These are phyloP conservation scores for Parus major DNA, from an alignment of 2,113 vertebrate genomes.

Conservation along the genomic window DNA sequence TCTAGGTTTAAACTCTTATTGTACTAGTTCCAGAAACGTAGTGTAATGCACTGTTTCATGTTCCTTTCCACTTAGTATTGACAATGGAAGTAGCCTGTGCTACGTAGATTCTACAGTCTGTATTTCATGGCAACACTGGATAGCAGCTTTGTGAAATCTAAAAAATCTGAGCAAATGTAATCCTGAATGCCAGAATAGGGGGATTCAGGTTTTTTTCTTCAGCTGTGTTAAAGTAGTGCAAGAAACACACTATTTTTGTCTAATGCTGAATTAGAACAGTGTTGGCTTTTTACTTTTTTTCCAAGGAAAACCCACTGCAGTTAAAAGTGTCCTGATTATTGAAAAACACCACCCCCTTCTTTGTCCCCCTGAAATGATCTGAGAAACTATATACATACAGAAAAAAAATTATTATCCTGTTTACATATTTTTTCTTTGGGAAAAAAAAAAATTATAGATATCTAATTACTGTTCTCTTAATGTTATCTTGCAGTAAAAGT, in stretches of 20 bases:
- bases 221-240: constrained; percentile 65
- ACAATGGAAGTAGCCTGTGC: constrained; percentile 76
- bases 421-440: constrained; percentile 55
- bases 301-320: constrained; percentile 61
- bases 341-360: constrained; percentile 31
- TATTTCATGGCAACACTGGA: constrained; percentile 82
- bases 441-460: constrained; percentile 56
- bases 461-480: constrained; percentile 76
- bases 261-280: constrained; percentile 55
- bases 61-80: constrained; percentile 71
- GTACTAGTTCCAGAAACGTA: constrained; percentile 74
- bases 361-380: constrained; percentile 55
- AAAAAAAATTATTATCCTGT: constrained; percentile 67
- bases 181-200: constrained; percentile 75
- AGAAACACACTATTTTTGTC: constrained; percentile 66
- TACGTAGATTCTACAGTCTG: constrained; percentile 70
- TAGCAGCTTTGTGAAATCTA: constrained; percentile 76
- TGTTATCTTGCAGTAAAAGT: constrained; percentile 80
- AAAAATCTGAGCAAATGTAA: constrained; percentile 69
- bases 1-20: constrained; percentile 72
- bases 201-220: constrained; percentile 71
- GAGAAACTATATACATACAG: constrained; percentile 62
- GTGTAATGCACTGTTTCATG: constrained; percentile 74
- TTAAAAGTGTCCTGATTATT: constrained; percentile 69
- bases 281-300: neutral